Conservation (phyloP, 1,140 invertebrate species). For the Drosophila baimaii region DNA sequence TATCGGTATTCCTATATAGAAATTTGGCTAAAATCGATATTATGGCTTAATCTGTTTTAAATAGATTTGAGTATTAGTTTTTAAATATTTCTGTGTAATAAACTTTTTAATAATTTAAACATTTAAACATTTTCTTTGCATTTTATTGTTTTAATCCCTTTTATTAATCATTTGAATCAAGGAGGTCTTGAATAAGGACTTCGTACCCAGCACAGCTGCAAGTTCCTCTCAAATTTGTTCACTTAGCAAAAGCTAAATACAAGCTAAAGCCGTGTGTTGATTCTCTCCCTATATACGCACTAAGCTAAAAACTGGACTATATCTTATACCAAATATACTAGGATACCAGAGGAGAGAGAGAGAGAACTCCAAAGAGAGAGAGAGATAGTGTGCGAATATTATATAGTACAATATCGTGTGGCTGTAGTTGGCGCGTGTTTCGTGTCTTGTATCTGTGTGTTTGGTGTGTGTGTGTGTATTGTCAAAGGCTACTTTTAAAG, state of each 20-base stretch:
- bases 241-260: constrained; percentile 3
- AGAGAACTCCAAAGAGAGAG: constrained; percentile 18
- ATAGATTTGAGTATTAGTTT: too few relatives aligned
- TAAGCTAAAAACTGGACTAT: constrained; percentile 10
- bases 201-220: constrained; percentile 18
- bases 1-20: too few relatives aligned
- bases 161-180: too few relatives aligned
- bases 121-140: neutral
- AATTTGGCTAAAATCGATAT: too few relatives aligned
- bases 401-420: constrained; percentile 40
- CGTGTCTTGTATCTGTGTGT: constrained; percentile 28
- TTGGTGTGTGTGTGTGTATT: constrained; percentile 32
- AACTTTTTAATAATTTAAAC: too few relatives aligned
- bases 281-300: constrained; percentile 3
- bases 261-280: constrained; percentile 35
- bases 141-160: neutral
- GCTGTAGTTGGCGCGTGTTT: constrained; percentile 39
- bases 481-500: constrained; percentile 33
- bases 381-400: constrained; percentile 48
- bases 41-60: too few relatives aligned
- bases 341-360: constrained; percentile 3
- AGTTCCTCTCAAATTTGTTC: neutral
- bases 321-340: constrained; percentile 17
- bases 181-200: too few relatives aligned
- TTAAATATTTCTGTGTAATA: too few relatives aligned